These are phyloP conservation scores for Chaitophorus viminalis DNA, from an alignment of 2,888 invertebrate species.

Conservation along the genomic window DNA sequence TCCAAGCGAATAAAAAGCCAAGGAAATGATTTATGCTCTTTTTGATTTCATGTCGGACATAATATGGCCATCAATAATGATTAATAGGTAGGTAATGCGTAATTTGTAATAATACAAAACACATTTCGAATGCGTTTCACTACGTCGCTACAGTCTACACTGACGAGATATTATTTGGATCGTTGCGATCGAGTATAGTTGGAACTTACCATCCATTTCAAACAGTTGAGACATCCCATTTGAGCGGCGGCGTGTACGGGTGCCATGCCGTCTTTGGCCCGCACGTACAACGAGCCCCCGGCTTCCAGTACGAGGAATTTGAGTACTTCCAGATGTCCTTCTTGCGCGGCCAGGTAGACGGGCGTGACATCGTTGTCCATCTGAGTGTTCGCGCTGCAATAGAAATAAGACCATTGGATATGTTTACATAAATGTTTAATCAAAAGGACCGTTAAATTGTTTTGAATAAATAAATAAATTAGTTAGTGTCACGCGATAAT, in stretches of 20 bases:
- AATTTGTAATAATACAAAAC: background rate
- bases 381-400: slow-evolving; percentile 84
- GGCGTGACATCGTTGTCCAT: slow-evolving; percentile 94
- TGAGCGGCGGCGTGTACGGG: slow-evolving; percentile 91
- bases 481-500: background rate
- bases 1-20: background rate
- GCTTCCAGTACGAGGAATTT: slow-evolving; percentile 86
- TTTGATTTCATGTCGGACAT: background rate
- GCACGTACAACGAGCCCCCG: slow-evolving; percentile 82
- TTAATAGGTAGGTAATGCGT: background rate
- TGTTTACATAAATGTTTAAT: no score
- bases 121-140: background rate
- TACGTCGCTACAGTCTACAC: no score
- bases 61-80: background rate
- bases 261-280: slow-evolving; percentile 90
- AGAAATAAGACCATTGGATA: slow-evolving; percentile 63
- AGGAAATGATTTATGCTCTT: background rate
- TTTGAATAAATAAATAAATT: no score
- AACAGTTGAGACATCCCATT: slow-evolving; percentile 86
- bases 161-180: background rate
- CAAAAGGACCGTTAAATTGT: no score
- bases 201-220: slow-evolving; percentile 87
- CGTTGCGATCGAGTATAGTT: background rate
- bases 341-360: slow-evolving; percentile 88
- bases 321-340: slow-evolving; percentile 86